Conservation (phyloP, 2,113 vertebrate species). For the Leuciscus idus region DNA sequence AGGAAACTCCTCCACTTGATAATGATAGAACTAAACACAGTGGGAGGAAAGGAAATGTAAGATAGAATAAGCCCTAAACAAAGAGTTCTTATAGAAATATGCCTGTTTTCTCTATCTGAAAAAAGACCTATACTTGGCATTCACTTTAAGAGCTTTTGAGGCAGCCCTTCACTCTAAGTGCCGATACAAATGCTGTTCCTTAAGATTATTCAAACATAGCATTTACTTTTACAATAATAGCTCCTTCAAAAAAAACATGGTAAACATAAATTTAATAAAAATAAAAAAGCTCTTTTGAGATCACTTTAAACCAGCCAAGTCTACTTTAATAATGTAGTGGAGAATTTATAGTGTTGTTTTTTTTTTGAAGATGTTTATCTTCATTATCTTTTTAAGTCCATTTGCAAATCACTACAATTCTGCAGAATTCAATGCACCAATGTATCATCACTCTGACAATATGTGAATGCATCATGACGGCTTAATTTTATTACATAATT, state of each 20-base stretch:
- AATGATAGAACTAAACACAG: conserved; percentile 6
- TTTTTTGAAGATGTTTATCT: conserved; percentile 9
- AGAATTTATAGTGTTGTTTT: not conserved
- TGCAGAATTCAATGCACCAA: not conserved
- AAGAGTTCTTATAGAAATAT: conserved; percentile 15
- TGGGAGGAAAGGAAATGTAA: not conserved
- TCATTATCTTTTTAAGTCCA: conserved; percentile 11
- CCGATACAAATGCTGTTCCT: not conserved
- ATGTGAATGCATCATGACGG: not conserved
- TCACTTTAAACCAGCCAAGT: not conserved
- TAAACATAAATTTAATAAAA: conserved; percentile 28
- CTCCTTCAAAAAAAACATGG: conserved; percentile 3
- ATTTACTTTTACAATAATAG: conserved; percentile 21
- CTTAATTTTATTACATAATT: conserved; percentile 2
- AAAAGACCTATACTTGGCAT: conserved; percentile 2
- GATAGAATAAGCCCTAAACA: not conserved
- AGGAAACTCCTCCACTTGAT: conserved; percentile 20
- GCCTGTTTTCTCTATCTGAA: not conserved
- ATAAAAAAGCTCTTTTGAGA: not conserved
- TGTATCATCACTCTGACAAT: conserved; percentile 17
- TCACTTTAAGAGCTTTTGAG: not conserved
- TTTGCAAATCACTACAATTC: conserved; percentile 1
- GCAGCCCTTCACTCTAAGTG: conserved; percentile 18
- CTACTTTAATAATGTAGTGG: not conserved
- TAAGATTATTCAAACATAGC: not conserved